phyloP scores from a whole-genome alignment of 2,888 invertebrate species.

The Punctoribates punctum region DNA sequence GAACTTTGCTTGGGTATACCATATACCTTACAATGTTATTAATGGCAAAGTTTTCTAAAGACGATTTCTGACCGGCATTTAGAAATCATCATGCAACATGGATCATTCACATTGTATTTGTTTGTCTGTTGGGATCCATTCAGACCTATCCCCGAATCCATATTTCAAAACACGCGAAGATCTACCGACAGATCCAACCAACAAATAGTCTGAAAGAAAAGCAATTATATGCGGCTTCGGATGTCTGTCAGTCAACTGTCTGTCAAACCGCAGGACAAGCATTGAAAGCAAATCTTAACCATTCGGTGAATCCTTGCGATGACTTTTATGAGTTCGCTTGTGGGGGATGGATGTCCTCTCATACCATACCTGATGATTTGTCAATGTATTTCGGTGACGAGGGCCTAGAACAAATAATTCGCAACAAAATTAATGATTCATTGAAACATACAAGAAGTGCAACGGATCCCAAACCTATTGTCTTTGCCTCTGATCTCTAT shows the following conservation, averaged over 20 bases:
- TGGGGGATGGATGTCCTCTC: slow-evolving; percentile 34
- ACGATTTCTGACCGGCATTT: no score
- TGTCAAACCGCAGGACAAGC: slow-evolving; percentile 25
- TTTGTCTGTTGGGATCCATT: no score
- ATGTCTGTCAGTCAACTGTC: slow-evolving; percentile 5
- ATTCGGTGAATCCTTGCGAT: slow-evolving; percentile 34
- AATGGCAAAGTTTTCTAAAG: no score
- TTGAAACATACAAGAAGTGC: not conserved
- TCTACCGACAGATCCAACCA: no score
- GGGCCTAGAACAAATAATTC: slow-evolving; percentile 9
- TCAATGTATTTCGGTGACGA: not conserved
- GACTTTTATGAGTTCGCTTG: slow-evolving; percentile 40
- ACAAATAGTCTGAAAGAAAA: no score
- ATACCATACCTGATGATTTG: slow-evolving; percentile 25
- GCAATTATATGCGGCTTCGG: not conserved
- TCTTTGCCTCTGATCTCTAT: slow-evolving; percentile 5
- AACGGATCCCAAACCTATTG: not conserved
- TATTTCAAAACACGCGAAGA: no score
- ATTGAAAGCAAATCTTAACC: not conserved
- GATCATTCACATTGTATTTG: no score
- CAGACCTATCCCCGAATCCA: no score
- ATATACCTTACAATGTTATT: no score
- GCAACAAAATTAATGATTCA: not conserved
- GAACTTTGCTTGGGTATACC: no score
- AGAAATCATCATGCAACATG: no score